Evolutionary conservation across 2,888 invertebrate genomes (phyloP).

Genomic region (Agelastica alni): DNA sequence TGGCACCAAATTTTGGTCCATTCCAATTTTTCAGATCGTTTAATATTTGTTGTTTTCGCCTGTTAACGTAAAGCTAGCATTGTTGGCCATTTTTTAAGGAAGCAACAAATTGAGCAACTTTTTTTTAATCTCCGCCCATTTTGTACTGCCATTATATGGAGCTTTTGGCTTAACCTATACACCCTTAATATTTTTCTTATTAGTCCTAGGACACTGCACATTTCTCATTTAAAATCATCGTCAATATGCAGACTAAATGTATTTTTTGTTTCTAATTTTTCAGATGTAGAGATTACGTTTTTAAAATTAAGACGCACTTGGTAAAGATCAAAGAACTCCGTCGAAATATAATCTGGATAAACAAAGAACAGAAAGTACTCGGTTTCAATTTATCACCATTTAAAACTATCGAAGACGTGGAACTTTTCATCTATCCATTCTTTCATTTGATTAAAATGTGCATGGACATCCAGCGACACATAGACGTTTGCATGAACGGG

Average conservation of each 20-base stretch:
- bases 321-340: slow-evolving; percentile 76
- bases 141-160: too few relatives aligned
- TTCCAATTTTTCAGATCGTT: too few relatives aligned
- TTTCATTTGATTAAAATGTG: slow-evolving; percentile 70
- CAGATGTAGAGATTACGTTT: slow-evolving; percentile 74
- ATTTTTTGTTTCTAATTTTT: slow-evolving; percentile 1
- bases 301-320: slow-evolving; percentile 75
- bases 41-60: too few relatives aligned
- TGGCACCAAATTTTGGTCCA: too few relatives aligned
- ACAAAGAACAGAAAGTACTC: slow-evolving; percentile 84
- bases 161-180: too few relatives aligned
- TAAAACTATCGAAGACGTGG: slow-evolving; percentile 78
- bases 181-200: too few relatives aligned
- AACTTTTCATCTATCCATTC: slow-evolving; percentile 72
- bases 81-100: too few relatives aligned
- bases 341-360: slow-evolving; percentile 81
- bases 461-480: slow-evolving; percentile 77
- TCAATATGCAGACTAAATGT: neutral
- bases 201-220: too few relatives aligned
- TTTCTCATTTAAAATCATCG: too few relatives aligned
- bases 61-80: too few relatives aligned
- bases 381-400: slow-evolving; percentile 79
- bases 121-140: too few relatives aligned
- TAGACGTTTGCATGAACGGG: slow-evolving; percentile 90
- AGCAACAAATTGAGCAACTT: too few relatives aligned